Base-by-base conservation (phyloP, 2,888 invertebrate genomes). In the Micoletzkya japonica region DNA sequence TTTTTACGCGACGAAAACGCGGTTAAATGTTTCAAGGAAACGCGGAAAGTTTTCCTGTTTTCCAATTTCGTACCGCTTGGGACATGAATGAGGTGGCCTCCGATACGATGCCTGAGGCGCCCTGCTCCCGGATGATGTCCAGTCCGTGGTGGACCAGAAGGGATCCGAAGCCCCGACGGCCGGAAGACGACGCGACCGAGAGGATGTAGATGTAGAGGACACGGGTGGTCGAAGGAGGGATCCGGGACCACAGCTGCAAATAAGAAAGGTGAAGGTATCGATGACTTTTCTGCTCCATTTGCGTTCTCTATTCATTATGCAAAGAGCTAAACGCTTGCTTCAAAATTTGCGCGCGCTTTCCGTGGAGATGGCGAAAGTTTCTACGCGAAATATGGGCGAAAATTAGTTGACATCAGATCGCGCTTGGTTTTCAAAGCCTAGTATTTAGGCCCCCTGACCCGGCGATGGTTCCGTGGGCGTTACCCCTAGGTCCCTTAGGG, bases 1-100 rank as follows among this genome's bases (percentile, higher is more conserved):
- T n/a, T n/a, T n/a, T n/a, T n/a, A n/a, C n/a, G n/a, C n/a, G n/a
- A n/a, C n/a, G n/a, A n/a, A 14, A 44, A 10, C 44, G 44, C 20
- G 20, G 44, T 44, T 44, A 44, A 44, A 44, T 14, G 44, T 44
- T 44, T 14, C 44, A 44, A 20, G 10, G 20, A 44, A 20, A 17
- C 63, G 44, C 32, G n/a, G n/a, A n/a, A n/a, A n/a, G n/a, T n/a
- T n/a, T n/a, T n/a, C n/a, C n/a, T n/a, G n/a, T n/a, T n/a, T n/a
- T n/a, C n/a, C n/a, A 44, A 44, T 10, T 14, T 44, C 20, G n/a
- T n/a, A 66, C 64, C 49, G 28, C 37, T 50, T 66, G 64, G 4
- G 64, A 66, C 24, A 36, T 66, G 54, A 52, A 37, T 10, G 64
- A 52, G 0, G 64, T 66, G 1, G 64, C 64, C 28, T 66, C 64